Evolutionary conservation across 2,113 vertebrate genomes (phyloP).

Genomic region (Eolophus roseicapilla): DNA sequence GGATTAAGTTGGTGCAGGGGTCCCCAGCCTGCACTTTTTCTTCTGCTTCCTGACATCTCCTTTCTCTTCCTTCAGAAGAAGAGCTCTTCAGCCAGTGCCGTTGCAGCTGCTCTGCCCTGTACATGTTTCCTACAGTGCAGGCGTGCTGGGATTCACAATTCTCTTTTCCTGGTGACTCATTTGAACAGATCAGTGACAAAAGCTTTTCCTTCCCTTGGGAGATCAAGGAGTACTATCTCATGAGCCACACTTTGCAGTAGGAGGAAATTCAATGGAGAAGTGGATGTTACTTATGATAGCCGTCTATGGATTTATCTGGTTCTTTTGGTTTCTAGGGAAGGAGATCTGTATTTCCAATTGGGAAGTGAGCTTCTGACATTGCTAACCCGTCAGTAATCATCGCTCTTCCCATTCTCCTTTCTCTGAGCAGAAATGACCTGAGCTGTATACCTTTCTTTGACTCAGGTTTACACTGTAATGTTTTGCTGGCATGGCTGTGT

Average conservation of each 20-base stretch:
- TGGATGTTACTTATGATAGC: neutral
- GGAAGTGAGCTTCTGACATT: neutral
- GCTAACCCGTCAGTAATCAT: neutral
- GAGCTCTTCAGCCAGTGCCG: neutral
- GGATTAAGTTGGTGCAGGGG: neutral
- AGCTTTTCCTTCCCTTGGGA: neutral
- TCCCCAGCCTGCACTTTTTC: neutral
- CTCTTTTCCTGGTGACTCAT: neutral
- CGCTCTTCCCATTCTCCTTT: neutral
- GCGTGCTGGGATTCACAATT: neutral
- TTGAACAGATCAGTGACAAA: neutral
- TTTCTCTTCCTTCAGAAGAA: neutral
- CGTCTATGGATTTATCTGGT: accelerated
- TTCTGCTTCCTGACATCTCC: neutral
- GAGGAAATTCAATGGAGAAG: neutral
- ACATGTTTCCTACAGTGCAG: neutral
- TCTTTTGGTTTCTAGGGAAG: neutral
- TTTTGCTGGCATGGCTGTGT: neutral
- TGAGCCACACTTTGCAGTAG: neutral
- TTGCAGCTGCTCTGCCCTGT: neutral
- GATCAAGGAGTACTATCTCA: neutral
- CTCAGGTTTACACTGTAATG: neutral
- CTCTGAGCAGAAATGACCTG: neutral
- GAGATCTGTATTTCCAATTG: neutral
- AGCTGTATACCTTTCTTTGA: neutral